These are phyloP conservation scores for Cynopterus sphinx DNA, from an alignment of 2,797 vertebrate species.

Conservation along the genomic window DNA sequence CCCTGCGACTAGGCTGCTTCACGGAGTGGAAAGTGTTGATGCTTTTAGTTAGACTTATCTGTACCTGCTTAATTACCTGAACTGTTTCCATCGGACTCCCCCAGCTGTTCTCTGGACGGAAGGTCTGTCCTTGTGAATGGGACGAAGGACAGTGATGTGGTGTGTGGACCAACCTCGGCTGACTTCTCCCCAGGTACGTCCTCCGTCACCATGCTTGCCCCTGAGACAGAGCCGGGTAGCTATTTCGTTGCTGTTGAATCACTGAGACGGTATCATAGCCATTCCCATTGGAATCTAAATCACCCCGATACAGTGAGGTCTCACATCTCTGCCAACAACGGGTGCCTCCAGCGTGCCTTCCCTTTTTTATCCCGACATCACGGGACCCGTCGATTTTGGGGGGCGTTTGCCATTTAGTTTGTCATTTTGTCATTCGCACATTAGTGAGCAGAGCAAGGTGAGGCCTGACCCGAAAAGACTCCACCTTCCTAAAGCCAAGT, in stretches of 20 bases:
- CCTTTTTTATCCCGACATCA: neutral
- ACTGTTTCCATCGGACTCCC: neutral
- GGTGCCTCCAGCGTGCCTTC: accelerated
- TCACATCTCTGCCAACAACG: neutral
- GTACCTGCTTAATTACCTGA: neutral
- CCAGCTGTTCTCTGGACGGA: conserved; percentile 71
- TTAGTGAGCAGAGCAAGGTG: neutral
- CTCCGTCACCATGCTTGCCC: neutral
- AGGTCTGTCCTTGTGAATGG: conserved; percentile 73
- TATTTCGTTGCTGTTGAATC: neutral
- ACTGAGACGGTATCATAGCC: neutral
- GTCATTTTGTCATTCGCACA: too few relatives aligned
- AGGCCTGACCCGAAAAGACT: neutral
- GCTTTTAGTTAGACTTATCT: neutral
- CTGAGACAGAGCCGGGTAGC: conserved; percentile 64
- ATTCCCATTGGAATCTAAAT: neutral
- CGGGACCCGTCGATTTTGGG: accelerated
- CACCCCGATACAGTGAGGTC: accelerated
- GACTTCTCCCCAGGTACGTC: neutral
- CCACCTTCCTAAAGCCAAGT: neutral
- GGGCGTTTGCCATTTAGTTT: neutral
- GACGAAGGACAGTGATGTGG: conserved; percentile 77
- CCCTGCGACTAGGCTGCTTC: neutral
- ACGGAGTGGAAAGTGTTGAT: accelerated
- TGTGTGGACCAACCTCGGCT: conserved; percentile 58